Base-by-base conservation (phyloP, 2,113 vertebrate genomes). In the Athene cunicularia region DNA sequence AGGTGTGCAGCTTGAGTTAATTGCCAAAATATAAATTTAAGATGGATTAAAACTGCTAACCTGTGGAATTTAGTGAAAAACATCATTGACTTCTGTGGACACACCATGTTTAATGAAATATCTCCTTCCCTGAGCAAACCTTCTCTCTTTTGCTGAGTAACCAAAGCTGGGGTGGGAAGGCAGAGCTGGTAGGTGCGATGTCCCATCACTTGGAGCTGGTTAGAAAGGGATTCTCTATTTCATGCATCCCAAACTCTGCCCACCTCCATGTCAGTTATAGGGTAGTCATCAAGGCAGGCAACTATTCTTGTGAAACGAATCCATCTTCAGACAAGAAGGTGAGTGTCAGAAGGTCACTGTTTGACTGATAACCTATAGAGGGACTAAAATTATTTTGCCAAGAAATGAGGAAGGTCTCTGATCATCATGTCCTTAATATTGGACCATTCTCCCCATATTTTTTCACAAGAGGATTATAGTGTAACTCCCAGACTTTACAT, bases 21-120 rank as follows among this genome's bases (percentile, higher is more conserved):
- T 95, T 96, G 67, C 62, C 64, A 82, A 97, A 95, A 90, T 76
- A 86, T 14, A 56, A 88, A 74, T 86, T 93, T 70, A 59, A 82
- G 66, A 72, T 77, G 63, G 21, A 83, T 94, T 79, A 82, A 95
- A 90, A 52, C 35, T 58, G 23, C 86, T 88, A 80, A 74, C 67
- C 67, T 62, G 47, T 74, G 60, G 50, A 86, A 90, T 52, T 80
- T 45, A 33, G 35, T 77, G 60, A 55, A 74, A 96, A 81, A 52
- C 12, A 9, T 37, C 19, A 9, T 8, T 63, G 73, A 63, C 52
- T 86, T 74, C 35, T 39, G 17, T 22, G 62, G 35, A 56, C n/a
- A 24, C 20, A 45, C 27, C 6, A 9, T 2, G 6, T 58, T 73
- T 58, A 53, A 82, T 64, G n/a, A 70, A 94, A 68, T 13, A 41